Evolutionary conservation across 2,888 invertebrate species (phyloP), one percentile per base, ranked within the genome.

Genomic region (Ditula angustiorana): DNA sequence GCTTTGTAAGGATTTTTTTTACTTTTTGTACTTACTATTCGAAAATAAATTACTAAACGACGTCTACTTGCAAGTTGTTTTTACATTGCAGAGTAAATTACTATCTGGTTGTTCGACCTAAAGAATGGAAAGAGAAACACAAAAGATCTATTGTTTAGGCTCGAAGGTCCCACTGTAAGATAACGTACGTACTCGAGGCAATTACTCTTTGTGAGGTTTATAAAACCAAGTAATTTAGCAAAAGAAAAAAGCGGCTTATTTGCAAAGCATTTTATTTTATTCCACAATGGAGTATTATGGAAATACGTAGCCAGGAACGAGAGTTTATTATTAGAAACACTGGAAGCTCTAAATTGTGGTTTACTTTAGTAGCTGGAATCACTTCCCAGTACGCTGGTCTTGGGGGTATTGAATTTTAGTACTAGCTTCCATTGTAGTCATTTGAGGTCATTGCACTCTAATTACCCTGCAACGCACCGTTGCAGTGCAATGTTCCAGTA

Each of bases 401-500:
- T 60, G 16, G 41, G n/a, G 41, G 66, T 56, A 56, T 61, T 56
- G 55, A 50, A 57, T 68, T 70, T 70, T 68, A 68, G 70, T 82
- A 83, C 83, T 84, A 85, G 81, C 80, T 82, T 82, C 82, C 82
- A 82, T 83, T 85, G 83, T 85, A 78, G 78, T 78, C 79, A 77
- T 78, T 75, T 78, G 77, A 73, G 89, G 87, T 88, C 88, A 78
- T 73, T 80, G 88, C 87, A 88, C 90, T 85, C 86, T 90, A 91
- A 91, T 91, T 91, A 91, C 86, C 83, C 84, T 77, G 81, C 80
- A 81, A 78, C 77, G 81, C 83, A 84, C 84, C 81, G 82, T 80
- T 80, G 82, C 82, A 82, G 90, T 87, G 89, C 92, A 91, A 87
- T 89, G 90, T 86, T 88, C 92, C 88, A 90, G 89, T 91, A 89